Evolutionary conservation across 37 sponge, comb jelly and placozoan genomes (phyloP).

Genomic region (Hexactinellida sp.): DNA sequence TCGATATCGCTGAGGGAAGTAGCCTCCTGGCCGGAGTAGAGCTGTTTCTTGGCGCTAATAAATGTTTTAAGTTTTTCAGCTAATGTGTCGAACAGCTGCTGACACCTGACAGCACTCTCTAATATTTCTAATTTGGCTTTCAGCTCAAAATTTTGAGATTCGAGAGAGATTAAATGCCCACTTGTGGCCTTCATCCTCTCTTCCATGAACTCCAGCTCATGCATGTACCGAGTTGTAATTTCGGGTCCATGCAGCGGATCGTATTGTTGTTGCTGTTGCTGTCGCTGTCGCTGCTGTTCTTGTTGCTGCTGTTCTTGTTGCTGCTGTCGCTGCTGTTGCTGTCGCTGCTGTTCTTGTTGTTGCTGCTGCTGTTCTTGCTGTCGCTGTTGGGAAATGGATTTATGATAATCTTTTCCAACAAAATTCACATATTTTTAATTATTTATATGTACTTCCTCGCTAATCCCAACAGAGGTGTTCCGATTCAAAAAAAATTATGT

Average conservation of each 20-base stretch:
- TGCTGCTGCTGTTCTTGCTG: too few relatives aligned
- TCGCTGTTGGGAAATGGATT: too few relatives aligned
- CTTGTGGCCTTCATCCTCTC: conserved; percentile 1
- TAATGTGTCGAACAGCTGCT: neutral
- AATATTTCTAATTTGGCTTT: neutral
- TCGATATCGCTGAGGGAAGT: neutral
- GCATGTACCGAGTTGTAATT: neutral
- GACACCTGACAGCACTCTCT: neutral
- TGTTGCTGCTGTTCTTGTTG: neutral
- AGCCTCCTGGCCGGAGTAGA: neutral
- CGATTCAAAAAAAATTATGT: too few relatives aligned
- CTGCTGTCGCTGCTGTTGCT: neutral
- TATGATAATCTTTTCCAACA: too few relatives aligned
- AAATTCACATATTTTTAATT: too few relatives aligned
- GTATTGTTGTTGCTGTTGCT: neutral
- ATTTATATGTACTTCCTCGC: too few relatives aligned
- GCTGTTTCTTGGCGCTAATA: neutral
- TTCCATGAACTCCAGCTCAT: neutral
- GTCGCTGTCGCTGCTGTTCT: neutral
- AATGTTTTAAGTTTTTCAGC: neutral
- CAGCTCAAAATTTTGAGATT: neutral
- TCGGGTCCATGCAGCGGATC: conserved; percentile 3
- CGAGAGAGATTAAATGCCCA: neutral
- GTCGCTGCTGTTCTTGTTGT: neutral
- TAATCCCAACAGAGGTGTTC: too few relatives aligned